Percentiles rank a stretch among this genome's conserved stretches.
Conservation (phyloP, 2,113 vertebrate species). For the Nothocercus julius region DNA sequence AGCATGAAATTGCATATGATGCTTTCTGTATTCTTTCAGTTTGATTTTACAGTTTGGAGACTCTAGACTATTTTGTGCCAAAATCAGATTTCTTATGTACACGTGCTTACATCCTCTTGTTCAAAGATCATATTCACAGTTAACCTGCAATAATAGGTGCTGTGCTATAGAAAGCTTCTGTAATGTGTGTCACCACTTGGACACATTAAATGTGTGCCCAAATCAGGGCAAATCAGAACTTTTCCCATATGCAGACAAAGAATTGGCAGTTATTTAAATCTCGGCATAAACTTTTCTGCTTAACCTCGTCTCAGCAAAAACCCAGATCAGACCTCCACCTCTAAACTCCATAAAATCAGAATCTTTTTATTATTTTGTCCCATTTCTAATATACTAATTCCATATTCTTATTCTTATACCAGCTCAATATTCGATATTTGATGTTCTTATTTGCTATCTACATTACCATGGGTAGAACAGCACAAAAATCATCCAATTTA, state of each 20-base stretch:
- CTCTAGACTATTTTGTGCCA: background rate
- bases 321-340: background rate
- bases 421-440: background rate
- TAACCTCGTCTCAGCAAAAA: background rate
- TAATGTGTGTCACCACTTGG: background rate
- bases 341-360: background rate
- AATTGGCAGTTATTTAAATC: background rate
- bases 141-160: background rate
- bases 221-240: background rate
- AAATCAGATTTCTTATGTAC: background rate
- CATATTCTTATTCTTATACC: background rate
- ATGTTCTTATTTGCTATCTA: background rate
- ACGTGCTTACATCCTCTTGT: background rate
- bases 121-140: background rate
- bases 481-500: background rate
- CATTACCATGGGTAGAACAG: background rate
- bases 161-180: background rate
- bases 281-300: background rate
- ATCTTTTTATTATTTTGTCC: background rate
- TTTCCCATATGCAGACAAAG: background rate
- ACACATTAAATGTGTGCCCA: background rate
- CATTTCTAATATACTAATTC: background rate
- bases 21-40: rapidly evolving
- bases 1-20: background rate
- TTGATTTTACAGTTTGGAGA: background rate